phyloP scores from a whole-genome alignment of 2,113 vertebrate genomes.

The Strix aluco region DNA sequence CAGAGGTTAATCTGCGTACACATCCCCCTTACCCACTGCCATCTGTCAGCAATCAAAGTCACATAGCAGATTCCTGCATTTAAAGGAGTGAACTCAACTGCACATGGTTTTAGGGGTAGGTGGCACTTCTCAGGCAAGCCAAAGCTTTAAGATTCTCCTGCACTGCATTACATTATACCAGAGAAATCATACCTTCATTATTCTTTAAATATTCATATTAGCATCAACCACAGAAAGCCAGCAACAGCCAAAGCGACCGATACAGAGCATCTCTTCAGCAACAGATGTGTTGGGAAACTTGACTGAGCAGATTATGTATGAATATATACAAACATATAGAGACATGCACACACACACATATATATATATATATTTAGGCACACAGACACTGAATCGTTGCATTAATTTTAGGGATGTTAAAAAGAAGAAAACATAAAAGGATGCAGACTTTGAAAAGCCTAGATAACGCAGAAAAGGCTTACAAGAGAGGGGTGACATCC shows the following conservation, averaged over 20 bases:
- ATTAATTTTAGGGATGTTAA: not conserved
- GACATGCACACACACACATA: not conserved
- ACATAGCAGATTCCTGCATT: not conserved
- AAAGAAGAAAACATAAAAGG: not conserved
- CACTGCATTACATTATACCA: not conserved
- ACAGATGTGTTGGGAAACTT: not conserved
- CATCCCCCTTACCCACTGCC: not conserved
- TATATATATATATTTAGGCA: not conserved
- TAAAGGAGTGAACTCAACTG: not conserved
- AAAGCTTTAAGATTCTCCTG: not conserved
- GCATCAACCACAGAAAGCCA: not conserved
- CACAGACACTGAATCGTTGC: not conserved
- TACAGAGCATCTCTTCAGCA: not conserved
- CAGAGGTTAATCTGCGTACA: not conserved
- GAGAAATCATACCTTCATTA: not conserved
- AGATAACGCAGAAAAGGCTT: not conserved
- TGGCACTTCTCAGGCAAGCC: not conserved
- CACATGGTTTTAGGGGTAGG: not conserved
- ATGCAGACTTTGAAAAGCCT: not conserved
- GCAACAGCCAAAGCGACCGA: not conserved
- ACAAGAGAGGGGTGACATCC: not conserved
- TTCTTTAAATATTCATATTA: not conserved
- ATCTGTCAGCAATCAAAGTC: not conserved
- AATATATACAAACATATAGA: too few relatives aligned
- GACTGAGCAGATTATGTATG: not conserved